Base-by-base conservation (phyloP, 1,140 invertebrate genomes). In the Euglossa dilemma region DNA sequence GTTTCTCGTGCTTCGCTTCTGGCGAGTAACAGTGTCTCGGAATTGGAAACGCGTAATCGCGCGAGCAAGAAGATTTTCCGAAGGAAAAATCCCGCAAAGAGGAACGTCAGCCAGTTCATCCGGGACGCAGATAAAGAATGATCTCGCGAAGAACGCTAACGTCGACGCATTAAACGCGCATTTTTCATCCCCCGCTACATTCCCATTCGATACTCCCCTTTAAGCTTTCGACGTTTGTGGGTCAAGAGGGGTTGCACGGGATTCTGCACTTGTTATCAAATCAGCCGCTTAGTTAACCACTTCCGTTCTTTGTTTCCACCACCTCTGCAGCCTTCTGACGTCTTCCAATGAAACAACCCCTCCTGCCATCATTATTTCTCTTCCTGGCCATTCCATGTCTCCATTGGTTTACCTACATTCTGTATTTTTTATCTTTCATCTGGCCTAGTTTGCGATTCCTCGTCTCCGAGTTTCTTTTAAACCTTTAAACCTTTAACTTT, bases 201-300 rank as follows among this genome's bases (percentile, higher is more conserved):
- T 43, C 9, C 23, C 45, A 25, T 52, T 50, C 69, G 69, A 70
- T 50, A 25, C 28, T 28, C 16, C 69, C 18, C 20, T 70, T 70
- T 70, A 70, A 70, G n/a, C 45, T 20, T 70, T 70, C 69, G 69
- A 70, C 69, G 36, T 70, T 70, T 70, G 45, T 28, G 6, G 69
- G 69, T 70, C 69, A 50, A 70, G 16, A 20, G 69, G 45, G 47
- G 28, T 8, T 9, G 16, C 63, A 43, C 45, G 67, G 25, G 36
- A 20, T 70, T 70, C 67, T 12, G 43, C 1, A 11, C 43, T 25
- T 52, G 25, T 28, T 52, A 70, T 70, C 69, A 23, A 70, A 50
- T 70, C 47, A 70, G n/a, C 6, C 25, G 45, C 45, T 50, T 50
- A 28, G 69, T 70, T 70, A 70, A 43, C 45, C 36, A 20, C 9